phyloP scores from a whole-genome alignment of 1,140 invertebrate genomes.

The Euura lappo region DNA sequence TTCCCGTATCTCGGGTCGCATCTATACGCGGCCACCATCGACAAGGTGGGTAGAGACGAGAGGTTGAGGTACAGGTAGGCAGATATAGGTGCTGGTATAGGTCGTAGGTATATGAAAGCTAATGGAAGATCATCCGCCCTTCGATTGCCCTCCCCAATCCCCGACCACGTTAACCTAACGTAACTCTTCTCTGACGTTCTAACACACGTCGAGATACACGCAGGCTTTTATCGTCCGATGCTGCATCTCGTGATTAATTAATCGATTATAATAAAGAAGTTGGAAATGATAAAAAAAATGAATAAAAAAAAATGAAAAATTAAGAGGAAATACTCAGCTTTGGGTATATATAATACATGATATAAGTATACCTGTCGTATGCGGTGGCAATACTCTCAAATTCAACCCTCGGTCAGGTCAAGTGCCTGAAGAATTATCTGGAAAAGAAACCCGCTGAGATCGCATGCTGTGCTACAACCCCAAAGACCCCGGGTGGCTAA shows the following conservation, averaged over 20 bases:
- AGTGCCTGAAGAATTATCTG: no score
- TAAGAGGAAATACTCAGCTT: no score
- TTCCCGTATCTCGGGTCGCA: slow-evolving; percentile 52
- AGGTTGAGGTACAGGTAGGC: no score
- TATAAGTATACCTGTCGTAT: no score
- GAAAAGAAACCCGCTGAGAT: background rate
- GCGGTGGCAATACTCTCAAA: no score
- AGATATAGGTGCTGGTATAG: no score
- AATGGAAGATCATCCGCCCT: slow-evolving; percentile 42
- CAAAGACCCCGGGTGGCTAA: slow-evolving; percentile 43
- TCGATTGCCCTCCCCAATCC: background rate
- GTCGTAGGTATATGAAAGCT: slow-evolving; percentile 47
- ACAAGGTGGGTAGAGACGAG: background rate
- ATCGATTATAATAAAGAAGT: background rate
- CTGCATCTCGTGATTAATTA: background rate
- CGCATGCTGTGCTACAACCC: slow-evolving; percentile 10
- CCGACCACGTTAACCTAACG: background rate
- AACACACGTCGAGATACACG: background rate
- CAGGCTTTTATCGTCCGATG: background rate
- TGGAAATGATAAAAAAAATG: background rate
- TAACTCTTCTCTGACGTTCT: background rate
- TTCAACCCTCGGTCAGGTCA: no score
- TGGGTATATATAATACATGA: no score
- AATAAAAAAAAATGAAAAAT: no score
- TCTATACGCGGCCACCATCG: slow-evolving; percentile 30